A percentile compares a stretch with the other conserved stretches of the same genome.
Conservation (phyloP, 2,888 invertebrate genomes). For the Leptinotarsa tumamoca region DNA sequence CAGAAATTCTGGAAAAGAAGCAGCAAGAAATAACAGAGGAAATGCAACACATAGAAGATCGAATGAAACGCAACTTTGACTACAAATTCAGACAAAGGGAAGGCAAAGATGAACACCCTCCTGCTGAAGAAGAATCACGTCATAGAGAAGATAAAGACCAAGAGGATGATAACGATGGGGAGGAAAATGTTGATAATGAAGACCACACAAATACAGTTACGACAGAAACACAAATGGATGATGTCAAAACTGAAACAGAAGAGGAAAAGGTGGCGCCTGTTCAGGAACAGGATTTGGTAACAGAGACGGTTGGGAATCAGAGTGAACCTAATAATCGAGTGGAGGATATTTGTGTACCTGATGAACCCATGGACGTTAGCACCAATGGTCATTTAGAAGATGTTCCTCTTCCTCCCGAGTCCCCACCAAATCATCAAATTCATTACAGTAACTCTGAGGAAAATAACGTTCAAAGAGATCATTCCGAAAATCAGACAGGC, state of each 20-base stretch:
- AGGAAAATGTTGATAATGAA: constrained; percentile 7
- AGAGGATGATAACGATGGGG: constrained; percentile 7
- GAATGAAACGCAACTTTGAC: constrained; percentile 65
- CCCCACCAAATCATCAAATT: neutral
- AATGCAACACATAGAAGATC: constrained; percentile 73
- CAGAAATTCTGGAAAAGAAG: constrained; percentile 75
- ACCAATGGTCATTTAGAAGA: neutral
- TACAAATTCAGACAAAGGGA: constrained; percentile 41
- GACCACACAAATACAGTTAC: neutral
- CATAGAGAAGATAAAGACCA: constrained; percentile 11
- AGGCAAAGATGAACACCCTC: constrained; percentile 31
- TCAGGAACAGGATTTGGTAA: neutral
- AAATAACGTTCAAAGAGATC: neutral
- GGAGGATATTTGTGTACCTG: constrained; percentile 16
- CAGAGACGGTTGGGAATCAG: neutral
- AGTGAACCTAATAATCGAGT: constrained; percentile 1
- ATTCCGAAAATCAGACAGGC: constrained; percentile 12
- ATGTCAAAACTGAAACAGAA: neutral
- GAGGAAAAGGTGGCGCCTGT: neutral
- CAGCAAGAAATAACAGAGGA: constrained; percentile 75
- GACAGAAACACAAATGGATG: constrained; percentile 7
- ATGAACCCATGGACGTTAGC: constrained; percentile 20
- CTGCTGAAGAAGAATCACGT: constrained; percentile 18
- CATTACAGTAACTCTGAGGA: constrained; percentile 19
- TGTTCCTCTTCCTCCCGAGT: constrained; percentile 18